Evolutionary conservation across 2,113 vertebrate genomes (phyloP).

Genomic region (Baryphthengus martii): DNA sequence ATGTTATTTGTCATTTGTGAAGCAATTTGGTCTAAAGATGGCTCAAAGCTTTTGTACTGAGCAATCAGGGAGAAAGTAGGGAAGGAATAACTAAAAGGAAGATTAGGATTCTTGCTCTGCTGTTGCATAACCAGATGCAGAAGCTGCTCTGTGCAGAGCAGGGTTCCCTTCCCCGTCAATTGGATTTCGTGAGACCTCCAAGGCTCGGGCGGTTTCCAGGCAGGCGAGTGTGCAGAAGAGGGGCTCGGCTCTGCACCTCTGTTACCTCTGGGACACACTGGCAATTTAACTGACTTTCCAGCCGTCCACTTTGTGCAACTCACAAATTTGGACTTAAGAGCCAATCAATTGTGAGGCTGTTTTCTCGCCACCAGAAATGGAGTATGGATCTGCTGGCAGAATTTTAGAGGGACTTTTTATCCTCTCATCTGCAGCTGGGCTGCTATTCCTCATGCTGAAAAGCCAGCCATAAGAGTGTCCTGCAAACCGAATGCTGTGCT

Average conservation of each 20-base stretch:
- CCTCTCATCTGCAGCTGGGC: constrained; percentile 6
- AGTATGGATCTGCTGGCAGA: constrained; percentile 31
- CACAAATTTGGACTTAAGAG: constrained; percentile 28
- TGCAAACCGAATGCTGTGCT: neutral
- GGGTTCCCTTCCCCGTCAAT: neutral
- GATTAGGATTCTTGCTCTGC: neutral
- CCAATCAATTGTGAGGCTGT: constrained; percentile 8
- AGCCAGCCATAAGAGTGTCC: neutral
- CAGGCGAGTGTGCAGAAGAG: neutral
- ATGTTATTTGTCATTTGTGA: constrained; percentile 69
- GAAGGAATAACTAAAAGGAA: constrained; percentile 24
- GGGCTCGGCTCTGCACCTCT: neutral
- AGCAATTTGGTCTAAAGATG: constrained; percentile 60
- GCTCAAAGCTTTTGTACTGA: constrained; percentile 49
- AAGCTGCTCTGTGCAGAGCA: neutral
- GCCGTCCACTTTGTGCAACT: neutral
- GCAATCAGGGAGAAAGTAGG: constrained; percentile 40
- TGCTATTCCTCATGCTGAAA: constrained; percentile 39
- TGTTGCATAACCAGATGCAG: neutral
- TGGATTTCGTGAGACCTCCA: rapidly evolving
- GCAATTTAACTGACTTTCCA: neutral
- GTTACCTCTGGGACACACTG: neutral
- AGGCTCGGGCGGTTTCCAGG: neutral
- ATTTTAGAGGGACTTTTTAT: constrained; percentile 48
- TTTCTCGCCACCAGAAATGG: constrained; percentile 18